Evolutionary conservation across 2,797 vertebrate genomes (phyloP).

Genomic region (Rhabdophis nuchalis): DNA sequence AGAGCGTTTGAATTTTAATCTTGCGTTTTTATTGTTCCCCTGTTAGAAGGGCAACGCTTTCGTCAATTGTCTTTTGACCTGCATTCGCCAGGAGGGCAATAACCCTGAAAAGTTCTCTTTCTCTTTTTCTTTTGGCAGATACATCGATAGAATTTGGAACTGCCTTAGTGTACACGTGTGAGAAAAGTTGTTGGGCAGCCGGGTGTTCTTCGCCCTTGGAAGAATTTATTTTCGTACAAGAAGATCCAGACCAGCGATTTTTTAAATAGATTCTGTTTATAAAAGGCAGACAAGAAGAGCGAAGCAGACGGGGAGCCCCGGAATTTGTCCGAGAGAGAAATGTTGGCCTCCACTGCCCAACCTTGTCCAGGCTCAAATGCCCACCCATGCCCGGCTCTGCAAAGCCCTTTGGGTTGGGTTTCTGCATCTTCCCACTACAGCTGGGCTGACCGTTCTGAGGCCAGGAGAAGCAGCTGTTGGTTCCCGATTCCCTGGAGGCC

Average conservation of each 20-base stretch:
- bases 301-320: not conserved
- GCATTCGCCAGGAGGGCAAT: not conserved
- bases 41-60: not conserved
- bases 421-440: not conserved
- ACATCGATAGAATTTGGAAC: slow-evolving; percentile 87
- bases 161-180: slow-evolving; percentile 83
- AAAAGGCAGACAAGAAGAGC: not conserved
- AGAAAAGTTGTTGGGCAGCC: slow-evolving; percentile 82
- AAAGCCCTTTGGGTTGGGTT: not conserved
- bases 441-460: not conserved
- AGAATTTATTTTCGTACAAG: slow-evolving; percentile 83
- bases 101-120: not conserved
- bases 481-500: not conserved
- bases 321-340: not conserved
- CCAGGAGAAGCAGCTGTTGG: not conserved
- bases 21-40: not conserved
- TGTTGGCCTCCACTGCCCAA: not conserved
- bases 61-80: not conserved
- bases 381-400: not conserved
- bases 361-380: not conserved
- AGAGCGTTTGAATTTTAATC: not conserved
- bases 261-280: slow-evolving; percentile 76
- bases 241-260: slow-evolving; percentile 86
- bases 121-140: slow-evolving; percentile 50
- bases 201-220: slow-evolving; percentile 69